Evolutionary conservation across 1,140 invertebrate species (phyloP), one percentile per base, ranked within the genome.

Genomic region (Ganaspis sp.): DNA sequence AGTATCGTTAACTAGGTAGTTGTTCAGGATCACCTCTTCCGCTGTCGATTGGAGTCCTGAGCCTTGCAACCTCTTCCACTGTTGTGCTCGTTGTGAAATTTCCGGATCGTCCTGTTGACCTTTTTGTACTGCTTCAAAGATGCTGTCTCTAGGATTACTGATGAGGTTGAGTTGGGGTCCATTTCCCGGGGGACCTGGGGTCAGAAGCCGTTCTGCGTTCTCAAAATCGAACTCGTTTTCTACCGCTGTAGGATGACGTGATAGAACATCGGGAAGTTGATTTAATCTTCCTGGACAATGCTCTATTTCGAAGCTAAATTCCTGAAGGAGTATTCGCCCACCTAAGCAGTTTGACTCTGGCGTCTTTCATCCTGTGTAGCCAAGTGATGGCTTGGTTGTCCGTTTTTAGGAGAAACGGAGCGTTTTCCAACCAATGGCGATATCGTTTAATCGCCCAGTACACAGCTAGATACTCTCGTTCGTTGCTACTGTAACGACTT

Each of bases 311-410:
- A 85, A 84, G 8, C 17, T 34, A 45, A 81, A 86, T 64, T 84
- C 77, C 26, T 83, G 81, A 26, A 87, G 74, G 0, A 82, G 74
- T 5, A 87, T n/a, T 17, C 0, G 86, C 40, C 84, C 84, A 88
- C 12, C 84, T 69, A 4, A 74, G 70, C 0, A 88, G 74, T 70
- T 87, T 87, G 19, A 74, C 54, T 37, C 78, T 74, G 5, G n/a
- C 64, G 9, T 74, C 72, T 42, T 72, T 54, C 6, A 74, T 23
- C n/a, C 29, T 26, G 71, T 78, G 38, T 19, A 77, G 53, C 84
- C 86, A 88, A 0, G 19, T 72, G 0, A 84, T 26, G 6, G 40
- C 70, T 45, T 42, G 5, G 26, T 21, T 71, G 6, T 71, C 70
- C 4, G 70, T 71, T 19, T 17, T 42, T 1, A 45, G 19, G n/a